A percentile compares a stretch with the other conserved stretches of the same genome.
Evolutionary conservation across 2,113 vertebrate genomes (phyloP).

Genomic region (Tamias sibiricus): DNA sequence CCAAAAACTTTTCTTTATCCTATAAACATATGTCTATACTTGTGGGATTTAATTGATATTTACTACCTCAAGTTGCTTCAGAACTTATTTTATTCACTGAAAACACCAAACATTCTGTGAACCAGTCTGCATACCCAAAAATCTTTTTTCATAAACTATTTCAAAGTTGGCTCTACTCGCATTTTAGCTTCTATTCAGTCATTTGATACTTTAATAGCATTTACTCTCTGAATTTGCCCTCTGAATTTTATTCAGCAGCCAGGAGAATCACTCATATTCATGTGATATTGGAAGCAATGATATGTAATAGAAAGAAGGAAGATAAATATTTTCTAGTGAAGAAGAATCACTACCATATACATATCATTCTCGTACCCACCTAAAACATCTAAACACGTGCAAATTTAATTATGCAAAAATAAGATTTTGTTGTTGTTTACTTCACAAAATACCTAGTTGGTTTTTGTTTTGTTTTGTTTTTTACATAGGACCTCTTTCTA

Average conservation of each 20-base stretch:
- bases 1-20: conserved; percentile 42
- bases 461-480: not conserved
- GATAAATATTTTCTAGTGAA: conserved; percentile 23
- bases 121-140: conserved; percentile 22
- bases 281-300: not conserved
- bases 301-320: not conserved
- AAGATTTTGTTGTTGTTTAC: not conserved
- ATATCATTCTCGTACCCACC: not conserved
- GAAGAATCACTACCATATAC: not conserved
- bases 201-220: conserved; percentile 25
- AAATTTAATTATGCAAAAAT: not conserved
- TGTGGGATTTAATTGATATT: conserved; percentile 49
- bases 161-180: conserved; percentile 43
- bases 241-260: conserved; percentile 28
- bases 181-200: not conserved
- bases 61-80: conserved; percentile 51
- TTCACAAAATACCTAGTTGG: not conserved
- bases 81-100: conserved; percentile 51
- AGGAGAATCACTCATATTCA: not conserved
- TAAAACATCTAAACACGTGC: not conserved
- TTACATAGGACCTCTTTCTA: not conserved
- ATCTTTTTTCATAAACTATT: not conserved
- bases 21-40: conserved; percentile 44
- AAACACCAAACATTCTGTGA: conserved; percentile 54
- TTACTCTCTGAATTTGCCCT: not conserved